phyloP scores from a whole-genome alignment of 2,888 invertebrate genomes.

The Ormyrus thymus region DNA sequence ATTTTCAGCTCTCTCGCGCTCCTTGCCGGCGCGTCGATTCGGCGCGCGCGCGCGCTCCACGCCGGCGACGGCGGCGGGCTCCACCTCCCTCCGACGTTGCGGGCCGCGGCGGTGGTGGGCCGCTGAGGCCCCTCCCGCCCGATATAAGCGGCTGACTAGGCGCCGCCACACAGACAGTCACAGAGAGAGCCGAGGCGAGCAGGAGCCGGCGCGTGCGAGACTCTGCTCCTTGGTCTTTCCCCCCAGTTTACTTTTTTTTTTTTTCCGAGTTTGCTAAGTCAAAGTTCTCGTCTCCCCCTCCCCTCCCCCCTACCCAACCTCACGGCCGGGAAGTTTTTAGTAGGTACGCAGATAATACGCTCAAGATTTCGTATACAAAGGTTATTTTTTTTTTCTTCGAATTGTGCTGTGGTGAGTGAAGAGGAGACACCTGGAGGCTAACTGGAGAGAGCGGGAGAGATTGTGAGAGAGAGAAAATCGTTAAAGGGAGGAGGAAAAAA shows the following conservation, averaged over 20 bases:
- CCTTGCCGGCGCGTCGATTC: too few relatives aligned
- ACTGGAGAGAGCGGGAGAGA: neutral
- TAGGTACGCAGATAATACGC: neutral
- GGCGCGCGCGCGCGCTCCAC: too few relatives aligned
- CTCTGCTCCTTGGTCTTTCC: conserved; percentile 7
- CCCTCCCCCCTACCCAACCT: neutral
- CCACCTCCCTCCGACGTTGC: too few relatives aligned
- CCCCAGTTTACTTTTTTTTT: neutral
- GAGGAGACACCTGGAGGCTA: neutral
- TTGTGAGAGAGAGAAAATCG: conserved; percentile 8
- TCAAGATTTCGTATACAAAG: neutral
- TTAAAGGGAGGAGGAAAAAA: conserved; percentile 1
- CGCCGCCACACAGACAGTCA: conserved; percentile 74
- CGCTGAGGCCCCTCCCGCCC: conserved; percentile 71
- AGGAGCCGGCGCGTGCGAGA: conserved; percentile 66
- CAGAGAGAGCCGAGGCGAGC: conserved; percentile 71
- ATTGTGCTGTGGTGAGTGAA: neutral
- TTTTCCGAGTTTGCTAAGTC: neutral
- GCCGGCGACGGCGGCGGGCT: too few relatives aligned
- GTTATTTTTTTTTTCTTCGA: neutral
- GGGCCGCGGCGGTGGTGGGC: conserved; percentile 35
- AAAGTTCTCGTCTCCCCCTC: neutral
- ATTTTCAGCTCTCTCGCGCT: too few relatives aligned
- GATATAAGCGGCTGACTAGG: conserved; percentile 75
- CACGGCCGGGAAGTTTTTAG: neutral